Evolutionary conservation across 2,888 invertebrate species (phyloP), one percentile per base, ranked within the genome.

Genomic region (Cyaniris semiargus): DNA sequence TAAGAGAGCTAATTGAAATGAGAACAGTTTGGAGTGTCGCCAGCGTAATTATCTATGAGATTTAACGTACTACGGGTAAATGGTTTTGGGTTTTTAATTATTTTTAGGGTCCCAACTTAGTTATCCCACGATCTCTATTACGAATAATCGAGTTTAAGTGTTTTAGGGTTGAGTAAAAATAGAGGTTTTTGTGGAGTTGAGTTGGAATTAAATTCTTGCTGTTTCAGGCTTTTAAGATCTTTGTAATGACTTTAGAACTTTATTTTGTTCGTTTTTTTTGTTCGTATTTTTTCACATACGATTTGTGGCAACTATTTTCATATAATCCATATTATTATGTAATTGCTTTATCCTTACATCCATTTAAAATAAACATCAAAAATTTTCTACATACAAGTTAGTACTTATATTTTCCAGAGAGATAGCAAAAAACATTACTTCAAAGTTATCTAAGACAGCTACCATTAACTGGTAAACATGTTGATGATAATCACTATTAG

Each of bases 1-100:
- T 92, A 93, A 93, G 92, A 91, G 90, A 89, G 89, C 93, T 93
- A 94, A 94, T 94, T 94, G 94, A 93, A 94, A 93, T 93, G 93
- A 93, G 92, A 92, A 92, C 93, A 92, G 91, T 93, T 92, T 93
- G 93, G 93, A 93, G 91, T 91, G 92, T 89, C 90, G 93, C 93
- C 93, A 93, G 93, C 91, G 90, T 93, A 93, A 94, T 93, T 93
- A 93, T 92, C 93, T 87, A 92, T 90, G 92, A 93, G 93, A 92
- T 93, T 93, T 92, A 92, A 93, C 91, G 89, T 89, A 87, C 86
- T 85, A 89, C 90, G 90, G 88, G 87, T 89, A 89, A 92, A 92
- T 90, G 88, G 89, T 86, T 74, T 80, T 81, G 83, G 84, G 85
- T 83, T 86, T 85, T 84, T 85, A 85, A 86, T 86, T 86, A 84